Evolutionary conservation across 2,797 vertebrate genomes (phyloP).

Genomic region (Chaunax sp.): DNA sequence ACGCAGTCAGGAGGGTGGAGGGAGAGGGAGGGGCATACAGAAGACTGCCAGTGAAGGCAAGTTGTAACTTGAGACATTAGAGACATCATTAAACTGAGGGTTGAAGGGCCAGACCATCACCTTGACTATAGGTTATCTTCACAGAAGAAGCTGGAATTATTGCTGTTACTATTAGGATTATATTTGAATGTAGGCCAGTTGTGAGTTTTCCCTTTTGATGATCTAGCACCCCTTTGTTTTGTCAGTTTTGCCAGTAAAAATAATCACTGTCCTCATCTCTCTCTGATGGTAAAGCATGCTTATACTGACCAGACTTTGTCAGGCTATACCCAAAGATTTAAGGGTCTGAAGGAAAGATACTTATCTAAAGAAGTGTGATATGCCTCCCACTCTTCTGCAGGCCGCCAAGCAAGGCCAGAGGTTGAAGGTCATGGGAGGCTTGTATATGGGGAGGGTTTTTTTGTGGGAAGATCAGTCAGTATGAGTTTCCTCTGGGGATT

Average conservation of each 20-base stretch:
- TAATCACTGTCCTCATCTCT: conserved; percentile 25
- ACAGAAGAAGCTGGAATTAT: conserved; percentile 22
- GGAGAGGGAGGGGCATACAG: conserved; percentile 32
- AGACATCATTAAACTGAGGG: conserved; percentile 39
- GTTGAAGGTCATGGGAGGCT: conserved; percentile 68
- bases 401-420: conserved; percentile 61
- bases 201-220: conserved; percentile 4
- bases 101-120: conserved; percentile 46
- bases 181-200: not conserved
- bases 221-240: too few relatives aligned
- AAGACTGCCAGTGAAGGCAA: conserved; percentile 47
- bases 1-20: conserved; percentile 51
- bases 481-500: conserved; percentile 44
- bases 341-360: conserved; percentile 65
- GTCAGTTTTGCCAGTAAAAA: conserved; percentile 20
- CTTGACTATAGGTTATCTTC: conserved; percentile 40
- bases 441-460: conserved; percentile 27
- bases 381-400: conserved; percentile 56
- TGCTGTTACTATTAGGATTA: conserved; percentile 22
- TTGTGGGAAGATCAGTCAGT: conserved; percentile 43
- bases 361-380: conserved; percentile 70
- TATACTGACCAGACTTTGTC: conserved; percentile 50
- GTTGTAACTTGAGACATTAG: conserved; percentile 63
- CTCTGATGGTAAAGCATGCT: conserved; percentile 43
- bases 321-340: conserved; percentile 31